Base-by-base conservation (phyloP, 2,113 vertebrate genomes). In the Bos javanicus region DNA sequence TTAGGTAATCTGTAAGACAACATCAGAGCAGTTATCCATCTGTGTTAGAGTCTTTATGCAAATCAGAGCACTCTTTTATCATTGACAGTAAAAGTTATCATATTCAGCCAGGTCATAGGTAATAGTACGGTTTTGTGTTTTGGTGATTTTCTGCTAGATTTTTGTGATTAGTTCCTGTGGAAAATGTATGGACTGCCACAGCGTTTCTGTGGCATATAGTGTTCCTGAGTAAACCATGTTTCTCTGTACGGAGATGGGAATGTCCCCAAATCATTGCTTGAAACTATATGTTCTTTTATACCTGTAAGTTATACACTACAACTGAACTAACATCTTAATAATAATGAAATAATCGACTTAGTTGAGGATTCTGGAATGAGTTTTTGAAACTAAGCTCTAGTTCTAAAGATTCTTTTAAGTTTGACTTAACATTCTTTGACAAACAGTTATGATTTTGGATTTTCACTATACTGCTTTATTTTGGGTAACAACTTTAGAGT, bases 391-490 rank as follows among this genome's bases (percentile, higher is more conserved):
- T 62, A 50, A 91, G 21, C 82, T 82, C 71, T 88, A 30, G 30
- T 83, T 95, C 50, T 87, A 23, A 28, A 87, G 54, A 90, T 90
- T 86, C 36, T 80, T 62, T 62, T 81, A 95, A 76, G 28, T 91
- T 91, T 56, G 10, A 88, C 2, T 83, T 95, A 54, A 46, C 39
- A 25, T 76, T 78, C 46, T 78, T 93, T 91, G 33, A 80, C 21
- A 62, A 74, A 94, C 48, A 88, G 30, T 96, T 95, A 57, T 25
- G 26, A 78, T 81, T 95, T 76, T 91, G 43, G 78, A 36, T 95
- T 96, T 92, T 97, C 16, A 84, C n/a, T 95, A 82, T 64, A 33
- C 23, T 84, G 57, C 43, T 89, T 90, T 94, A 87, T 21, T 95
- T 80, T 81, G 39, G 62, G 3, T 50, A 90, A 23, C 33, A 92